Evolutionary conservation across 2,888 invertebrate genomes (phyloP).

Genomic region (Papilio protenor): DNA sequence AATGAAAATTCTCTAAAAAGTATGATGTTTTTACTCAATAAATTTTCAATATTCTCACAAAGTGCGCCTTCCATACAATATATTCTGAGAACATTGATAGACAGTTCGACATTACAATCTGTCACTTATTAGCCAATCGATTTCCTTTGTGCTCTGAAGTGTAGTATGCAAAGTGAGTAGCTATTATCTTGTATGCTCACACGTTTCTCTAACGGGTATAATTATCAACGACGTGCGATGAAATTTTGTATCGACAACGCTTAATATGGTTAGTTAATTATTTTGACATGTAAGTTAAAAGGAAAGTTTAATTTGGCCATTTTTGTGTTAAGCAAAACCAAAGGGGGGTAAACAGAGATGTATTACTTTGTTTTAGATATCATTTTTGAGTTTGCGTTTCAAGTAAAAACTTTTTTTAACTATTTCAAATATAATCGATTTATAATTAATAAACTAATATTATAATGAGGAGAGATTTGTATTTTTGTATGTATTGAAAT

Average conservation of each 20-base stretch:
- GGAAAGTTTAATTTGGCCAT: not conserved
- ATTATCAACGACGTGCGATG: conserved; percentile 1
- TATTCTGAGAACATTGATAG: not conserved
- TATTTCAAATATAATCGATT: no score
- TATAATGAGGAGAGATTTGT: no score
- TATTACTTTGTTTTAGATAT: no score
- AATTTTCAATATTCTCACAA: not conserved
- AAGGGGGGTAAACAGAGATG: no score
- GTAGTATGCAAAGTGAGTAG: not conserved
- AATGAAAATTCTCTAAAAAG: no score
- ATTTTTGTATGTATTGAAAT: no score
- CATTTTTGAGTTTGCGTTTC: no score
- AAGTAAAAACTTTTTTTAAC: no score
- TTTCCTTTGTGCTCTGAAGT: conserved; percentile 15
- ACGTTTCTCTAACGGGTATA: not conserved
- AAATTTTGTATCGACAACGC: not conserved
- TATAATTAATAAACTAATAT: no score
- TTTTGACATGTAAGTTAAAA: not conserved
- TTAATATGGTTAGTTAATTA: not conserved
- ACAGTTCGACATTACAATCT: not conserved
- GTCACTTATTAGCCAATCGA: conserved; percentile 9
- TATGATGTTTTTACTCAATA: no score
- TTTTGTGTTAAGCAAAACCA: no score
- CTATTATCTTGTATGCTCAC: not conserved
- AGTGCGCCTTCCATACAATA: not conserved